Percentiles rank a stretch among this genome's conserved stretches.
phyloP scores from a whole-genome alignment of 2,797 vertebrate species.

The Pipistrellus kuhlii region DNA sequence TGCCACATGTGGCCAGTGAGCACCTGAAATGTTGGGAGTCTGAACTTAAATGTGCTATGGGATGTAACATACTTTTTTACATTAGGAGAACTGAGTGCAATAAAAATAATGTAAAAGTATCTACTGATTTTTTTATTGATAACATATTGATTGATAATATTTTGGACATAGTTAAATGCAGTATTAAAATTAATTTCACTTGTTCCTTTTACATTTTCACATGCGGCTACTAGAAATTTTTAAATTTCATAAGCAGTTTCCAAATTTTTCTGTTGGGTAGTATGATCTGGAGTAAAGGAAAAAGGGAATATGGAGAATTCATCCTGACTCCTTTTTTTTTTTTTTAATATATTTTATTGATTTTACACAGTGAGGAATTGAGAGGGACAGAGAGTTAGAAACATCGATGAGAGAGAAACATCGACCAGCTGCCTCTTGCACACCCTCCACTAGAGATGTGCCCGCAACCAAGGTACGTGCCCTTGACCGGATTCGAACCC shows the following conservation, averaged over 20 bases:
- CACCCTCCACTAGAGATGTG: too few species aligned
- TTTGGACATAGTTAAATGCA: not conserved
- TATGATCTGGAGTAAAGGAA: not conserved
- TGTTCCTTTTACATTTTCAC: constrained; percentile 3
- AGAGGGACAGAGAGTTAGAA: too few species aligned
- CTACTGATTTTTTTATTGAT: not conserved
- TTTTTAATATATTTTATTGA: too few species aligned
- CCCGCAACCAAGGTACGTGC: too few species aligned
- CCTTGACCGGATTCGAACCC: too few species aligned
- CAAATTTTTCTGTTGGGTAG: not conserved
- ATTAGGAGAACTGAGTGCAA: not conserved
- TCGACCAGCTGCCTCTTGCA: too few species aligned
- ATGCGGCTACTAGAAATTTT: not conserved
- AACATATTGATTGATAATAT: not conserved
- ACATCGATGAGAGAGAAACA: too few species aligned
- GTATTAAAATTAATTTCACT: constrained; percentile 4
- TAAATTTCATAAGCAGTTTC: not conserved
- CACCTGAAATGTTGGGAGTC: not conserved
- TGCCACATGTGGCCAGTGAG: not conserved
- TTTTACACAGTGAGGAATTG: too few species aligned
- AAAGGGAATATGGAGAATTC: too few species aligned
- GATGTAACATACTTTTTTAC: not conserved
- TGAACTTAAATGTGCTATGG: not conserved
- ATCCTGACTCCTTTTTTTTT: not conserved
- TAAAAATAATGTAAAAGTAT: not conserved